A percentile compares a stretch with the other conserved stretches of the same genome.
phyloP scores from a whole-genome alignment of 2,113 vertebrate genomes.

The Ibidorhyncha struthersii region DNA sequence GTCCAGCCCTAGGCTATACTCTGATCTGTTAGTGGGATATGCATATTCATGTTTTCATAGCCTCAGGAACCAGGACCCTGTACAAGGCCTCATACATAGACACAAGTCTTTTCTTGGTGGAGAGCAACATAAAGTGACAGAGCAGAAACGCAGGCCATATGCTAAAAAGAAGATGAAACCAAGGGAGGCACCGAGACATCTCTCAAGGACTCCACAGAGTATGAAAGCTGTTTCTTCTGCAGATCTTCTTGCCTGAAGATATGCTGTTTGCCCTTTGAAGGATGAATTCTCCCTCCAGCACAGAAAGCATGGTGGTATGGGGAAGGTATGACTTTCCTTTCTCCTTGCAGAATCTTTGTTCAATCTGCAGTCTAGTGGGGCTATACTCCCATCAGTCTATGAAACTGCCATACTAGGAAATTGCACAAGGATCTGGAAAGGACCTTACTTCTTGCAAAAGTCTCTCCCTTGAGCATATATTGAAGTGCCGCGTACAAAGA shows the following conservation, averaged over 20 bases:
- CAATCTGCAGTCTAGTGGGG: neutral
- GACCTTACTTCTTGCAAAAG: neutral
- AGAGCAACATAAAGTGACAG: neutral
- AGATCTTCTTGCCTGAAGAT: neutral
- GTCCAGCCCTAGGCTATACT: slow-evolving; percentile 24
- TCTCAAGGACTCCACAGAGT: neutral
- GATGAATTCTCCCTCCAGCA: slow-evolving; percentile 5
- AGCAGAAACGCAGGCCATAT: neutral
- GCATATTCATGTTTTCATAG: slow-evolving; percentile 47
- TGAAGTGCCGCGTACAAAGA: neutral
- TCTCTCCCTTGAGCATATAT: neutral
- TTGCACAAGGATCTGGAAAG: neutral
- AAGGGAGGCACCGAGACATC: neutral
- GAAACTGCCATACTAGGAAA: neutral
- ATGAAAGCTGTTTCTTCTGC: slow-evolving; percentile 21
- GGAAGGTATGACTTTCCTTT: neutral
- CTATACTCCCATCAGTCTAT: neutral
- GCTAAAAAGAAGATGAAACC: neutral
- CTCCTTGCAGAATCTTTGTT: neutral
- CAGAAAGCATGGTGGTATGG: neutral
- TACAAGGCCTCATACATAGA: neutral
- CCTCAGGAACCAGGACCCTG: neutral
- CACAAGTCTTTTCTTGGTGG: slow-evolving; percentile 21
- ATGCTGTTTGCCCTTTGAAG: slow-evolving; percentile 29
- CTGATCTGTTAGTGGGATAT: neutral